Conservation (phyloP, 2,797 vertebrate genomes). For the Spondyliosoma cantharus region DNA sequence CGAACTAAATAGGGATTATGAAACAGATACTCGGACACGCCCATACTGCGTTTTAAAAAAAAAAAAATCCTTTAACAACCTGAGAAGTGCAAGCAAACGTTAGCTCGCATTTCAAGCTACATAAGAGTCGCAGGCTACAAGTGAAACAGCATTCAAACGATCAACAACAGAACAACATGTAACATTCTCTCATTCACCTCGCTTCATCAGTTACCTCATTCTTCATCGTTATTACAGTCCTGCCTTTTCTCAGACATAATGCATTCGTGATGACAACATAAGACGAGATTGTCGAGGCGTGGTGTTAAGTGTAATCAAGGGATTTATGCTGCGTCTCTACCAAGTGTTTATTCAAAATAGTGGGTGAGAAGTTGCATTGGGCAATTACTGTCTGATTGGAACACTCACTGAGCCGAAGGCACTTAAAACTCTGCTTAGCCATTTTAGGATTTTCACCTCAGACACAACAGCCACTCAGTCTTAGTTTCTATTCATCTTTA, state of each 20-base stretch:
- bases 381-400: constrained; percentile 57
- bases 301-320: constrained; percentile 72
- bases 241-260: constrained; percentile 59
- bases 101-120: constrained; percentile 39
- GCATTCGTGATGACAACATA: constrained; percentile 71
- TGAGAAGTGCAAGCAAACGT: constrained; percentile 59
- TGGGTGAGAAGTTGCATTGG: constrained; percentile 34
- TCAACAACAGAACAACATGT: constrained; percentile 37
- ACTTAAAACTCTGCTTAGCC: constrained; percentile 76
- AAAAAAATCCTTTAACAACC: constrained; percentile 49
- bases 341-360: constrained; percentile 42
- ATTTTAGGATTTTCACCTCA: constrained; percentile 58
- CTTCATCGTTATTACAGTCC: constrained; percentile 16
- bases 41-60: constrained; percentile 14
- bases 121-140: constrained; percentile 40
- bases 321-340: constrained; percentile 53
- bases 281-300: constrained; percentile 81
- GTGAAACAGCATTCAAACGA: constrained; percentile 35
- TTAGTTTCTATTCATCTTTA: constrained; percentile 39
- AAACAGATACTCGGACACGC: constrained; percentile 22
- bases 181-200: constrained; percentile 46
- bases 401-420: constrained; percentile 78
- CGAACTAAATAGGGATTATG: constrained; percentile 25
- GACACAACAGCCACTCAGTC: constrained; percentile 52
- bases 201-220: constrained; percentile 28